Conservation (phyloP, 2,888 invertebrate genomes). For the Nephrotoma guestfalica region DNA sequence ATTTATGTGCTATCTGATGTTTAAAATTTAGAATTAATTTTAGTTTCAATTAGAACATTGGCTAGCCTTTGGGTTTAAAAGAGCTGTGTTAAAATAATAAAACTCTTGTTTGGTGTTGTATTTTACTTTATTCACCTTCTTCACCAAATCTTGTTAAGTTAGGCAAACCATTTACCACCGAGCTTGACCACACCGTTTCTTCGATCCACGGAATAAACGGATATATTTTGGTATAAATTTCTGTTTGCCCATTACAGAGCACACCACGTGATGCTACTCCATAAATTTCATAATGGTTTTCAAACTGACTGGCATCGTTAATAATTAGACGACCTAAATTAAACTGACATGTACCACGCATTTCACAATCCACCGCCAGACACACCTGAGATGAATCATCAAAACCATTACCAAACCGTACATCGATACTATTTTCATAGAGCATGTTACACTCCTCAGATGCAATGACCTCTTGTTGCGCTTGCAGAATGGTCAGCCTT, state of each 20-base stretch:
- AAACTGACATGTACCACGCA: neutral
- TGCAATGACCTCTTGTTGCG: neutral
- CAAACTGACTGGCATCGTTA: neutral
- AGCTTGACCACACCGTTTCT: conserved; percentile 35
- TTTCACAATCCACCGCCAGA: neutral
- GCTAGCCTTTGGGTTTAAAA: no score
- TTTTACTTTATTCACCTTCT: neutral
- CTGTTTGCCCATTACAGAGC: conserved; percentile 34
- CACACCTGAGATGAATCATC: neutral
- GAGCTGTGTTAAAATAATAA: no score
- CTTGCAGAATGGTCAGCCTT: neutral
- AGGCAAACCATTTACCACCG: neutral
- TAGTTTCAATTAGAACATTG: no score
- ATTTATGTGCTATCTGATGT: no score
- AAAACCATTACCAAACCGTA: neutral
- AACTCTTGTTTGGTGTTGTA: no score
- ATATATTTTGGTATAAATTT: conserved; percentile 43
- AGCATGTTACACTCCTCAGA: neutral
- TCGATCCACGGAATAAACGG: conserved; percentile 45
- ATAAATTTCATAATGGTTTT: conserved; percentile 14
- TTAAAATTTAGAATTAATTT: no score
- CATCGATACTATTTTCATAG: neutral
- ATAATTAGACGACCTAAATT: neutral
- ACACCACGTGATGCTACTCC: conserved; percentile 37
- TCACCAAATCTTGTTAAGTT: neutral